Evolutionary conservation across 2,888 invertebrate genomes (phyloP).

Genomic region (Hemithea aestivaria): DNA sequence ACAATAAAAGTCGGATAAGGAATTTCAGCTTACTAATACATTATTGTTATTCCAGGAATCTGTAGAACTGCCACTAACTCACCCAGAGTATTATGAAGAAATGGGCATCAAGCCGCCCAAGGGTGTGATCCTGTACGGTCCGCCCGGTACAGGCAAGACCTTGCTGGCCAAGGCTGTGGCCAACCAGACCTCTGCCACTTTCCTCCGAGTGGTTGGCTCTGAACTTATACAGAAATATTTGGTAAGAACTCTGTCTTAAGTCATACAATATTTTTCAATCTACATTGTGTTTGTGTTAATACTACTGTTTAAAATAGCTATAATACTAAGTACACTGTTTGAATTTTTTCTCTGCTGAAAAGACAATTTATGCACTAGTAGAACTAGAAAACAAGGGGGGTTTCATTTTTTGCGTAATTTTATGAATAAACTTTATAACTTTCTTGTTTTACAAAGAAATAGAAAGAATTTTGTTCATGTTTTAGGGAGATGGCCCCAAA

Average conservation of each 20-base stretch:
- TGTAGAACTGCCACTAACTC: constrained; percentile 98
- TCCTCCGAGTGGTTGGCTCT: constrained; percentile 98
- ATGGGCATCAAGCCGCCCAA: constrained; percentile 99
- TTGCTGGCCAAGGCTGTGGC: constrained; percentile 99
- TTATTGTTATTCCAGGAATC: constrained; percentile 88
- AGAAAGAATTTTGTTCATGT: constrained; percentile 7
- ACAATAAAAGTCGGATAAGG: too few relatives aligned
- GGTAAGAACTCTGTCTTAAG: constrained; percentile 62
- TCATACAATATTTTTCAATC: too few relatives aligned
- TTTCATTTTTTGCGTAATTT: too few relatives aligned
- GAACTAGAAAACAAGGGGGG: too few relatives aligned
- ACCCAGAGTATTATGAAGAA: constrained; percentile 99
- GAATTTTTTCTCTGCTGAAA: too few relatives aligned
- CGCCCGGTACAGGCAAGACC: constrained; percentile 99
- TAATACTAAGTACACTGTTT: too few relatives aligned
- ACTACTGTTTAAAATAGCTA: too few relatives aligned
- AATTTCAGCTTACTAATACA: too few relatives aligned
- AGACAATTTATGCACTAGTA: too few relatives aligned
- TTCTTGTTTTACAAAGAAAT: constrained; percentile 1
- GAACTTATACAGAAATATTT: constrained; percentile 99
- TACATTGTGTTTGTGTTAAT: too few relatives aligned
- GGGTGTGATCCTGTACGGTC: constrained; percentile 98
- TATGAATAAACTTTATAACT: too few relatives aligned
- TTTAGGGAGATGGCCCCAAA: constrained; percentile 97
- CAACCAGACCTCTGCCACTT: constrained; percentile 99